Percentiles rank a stretch among this genome's conserved stretches.
Conservation (phyloP, 2,888 invertebrate genomes). For the Melanostoma scalare region DNA sequence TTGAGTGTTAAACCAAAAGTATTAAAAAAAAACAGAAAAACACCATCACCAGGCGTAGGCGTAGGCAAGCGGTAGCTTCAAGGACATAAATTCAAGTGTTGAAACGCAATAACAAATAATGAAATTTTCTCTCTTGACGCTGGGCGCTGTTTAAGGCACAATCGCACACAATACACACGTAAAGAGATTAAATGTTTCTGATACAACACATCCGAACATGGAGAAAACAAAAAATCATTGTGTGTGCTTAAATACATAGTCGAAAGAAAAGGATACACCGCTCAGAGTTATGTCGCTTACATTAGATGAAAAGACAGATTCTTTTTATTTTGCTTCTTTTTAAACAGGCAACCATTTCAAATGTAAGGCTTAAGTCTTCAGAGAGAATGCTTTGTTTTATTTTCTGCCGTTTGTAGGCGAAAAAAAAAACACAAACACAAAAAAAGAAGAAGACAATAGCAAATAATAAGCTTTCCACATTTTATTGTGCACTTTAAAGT, state of each 20-base stretch:
- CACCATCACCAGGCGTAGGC: no score
- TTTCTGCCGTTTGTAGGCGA: not conserved
- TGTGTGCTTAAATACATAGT: slow-evolving; percentile 10
- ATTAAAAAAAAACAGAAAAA: slow-evolving; percentile 7
- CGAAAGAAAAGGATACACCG: slow-evolving; percentile 3
- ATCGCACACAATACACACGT: not conserved
- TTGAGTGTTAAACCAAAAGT: not conserved
- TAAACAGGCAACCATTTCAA: slow-evolving; percentile 1
- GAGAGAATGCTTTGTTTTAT: not conserved
- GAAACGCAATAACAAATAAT: slow-evolving; percentile 18
- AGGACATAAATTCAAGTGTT: slow-evolving; percentile 5
- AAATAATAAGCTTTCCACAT: slow-evolving; percentile 28
- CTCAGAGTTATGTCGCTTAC: not conserved
- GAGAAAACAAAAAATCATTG: no score
- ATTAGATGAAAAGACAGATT: not conserved
- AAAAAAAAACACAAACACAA: no score
- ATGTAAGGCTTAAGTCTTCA: slow-evolving; percentile 3
- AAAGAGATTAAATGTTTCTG: slow-evolving; percentile 5
- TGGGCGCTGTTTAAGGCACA: slow-evolving; percentile 4
- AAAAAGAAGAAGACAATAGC: no score
- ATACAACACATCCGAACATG: not conserved
- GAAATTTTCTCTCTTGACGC: slow-evolving; percentile 17
- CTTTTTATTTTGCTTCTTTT: not conserved
- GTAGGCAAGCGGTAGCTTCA: slow-evolving; percentile 1
- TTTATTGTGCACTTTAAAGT: slow-evolving; percentile 50